Evolutionary conservation across 2,113 vertebrate genomes (phyloP).

Genomic region (Brachyistius frenatus): DNA sequence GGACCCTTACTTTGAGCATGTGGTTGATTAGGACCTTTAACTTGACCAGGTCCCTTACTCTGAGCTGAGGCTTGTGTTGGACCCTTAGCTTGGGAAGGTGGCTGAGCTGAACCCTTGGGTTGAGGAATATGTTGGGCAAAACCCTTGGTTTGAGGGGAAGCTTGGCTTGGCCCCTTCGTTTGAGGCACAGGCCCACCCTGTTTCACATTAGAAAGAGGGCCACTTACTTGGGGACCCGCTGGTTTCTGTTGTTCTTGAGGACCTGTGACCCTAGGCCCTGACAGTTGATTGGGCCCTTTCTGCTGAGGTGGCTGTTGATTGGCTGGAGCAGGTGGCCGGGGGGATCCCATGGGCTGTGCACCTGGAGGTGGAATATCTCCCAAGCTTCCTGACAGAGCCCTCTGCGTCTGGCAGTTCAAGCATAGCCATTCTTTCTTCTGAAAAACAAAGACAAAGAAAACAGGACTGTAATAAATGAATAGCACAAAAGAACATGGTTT

Average conservation of each 20-base stretch:
- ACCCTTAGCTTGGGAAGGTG: conserved; percentile 70
- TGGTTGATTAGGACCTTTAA: conserved; percentile 74
- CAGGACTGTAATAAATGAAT: background rate
- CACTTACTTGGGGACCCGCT: conserved; percentile 83
- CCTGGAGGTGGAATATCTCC: conserved; percentile 87
- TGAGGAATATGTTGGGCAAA: conserved; percentile 73
- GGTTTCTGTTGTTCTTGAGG: conserved; percentile 83
- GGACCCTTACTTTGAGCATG: conserved; percentile 65
- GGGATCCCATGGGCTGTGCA: conserved; percentile 84
- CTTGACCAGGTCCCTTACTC: conserved; percentile 74
- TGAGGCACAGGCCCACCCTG: conserved; percentile 83
- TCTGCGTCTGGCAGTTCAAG: conserved; percentile 98
- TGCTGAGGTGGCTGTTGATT: conserved; percentile 81
- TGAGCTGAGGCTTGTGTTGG: conserved; percentile 66
- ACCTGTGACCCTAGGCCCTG: conserved; percentile 74
- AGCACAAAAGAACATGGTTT: background rate
- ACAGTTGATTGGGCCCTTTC: conserved; percentile 79
- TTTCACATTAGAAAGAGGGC: conserved; percentile 83
- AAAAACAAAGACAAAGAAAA: conserved; percentile 78
- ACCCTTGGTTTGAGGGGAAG: conserved; percentile 81
- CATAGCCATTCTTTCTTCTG: conserved; percentile 99
- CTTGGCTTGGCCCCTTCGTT: conserved; percentile 76
- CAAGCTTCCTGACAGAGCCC: conserved; percentile 93
- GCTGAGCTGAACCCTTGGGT: conserved; percentile 76
- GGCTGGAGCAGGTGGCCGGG: conserved; percentile 80